These are phyloP conservation scores for Sprattus sprattus DNA, from an alignment of 2,113 vertebrate species.

Conservation along the genomic window DNA sequence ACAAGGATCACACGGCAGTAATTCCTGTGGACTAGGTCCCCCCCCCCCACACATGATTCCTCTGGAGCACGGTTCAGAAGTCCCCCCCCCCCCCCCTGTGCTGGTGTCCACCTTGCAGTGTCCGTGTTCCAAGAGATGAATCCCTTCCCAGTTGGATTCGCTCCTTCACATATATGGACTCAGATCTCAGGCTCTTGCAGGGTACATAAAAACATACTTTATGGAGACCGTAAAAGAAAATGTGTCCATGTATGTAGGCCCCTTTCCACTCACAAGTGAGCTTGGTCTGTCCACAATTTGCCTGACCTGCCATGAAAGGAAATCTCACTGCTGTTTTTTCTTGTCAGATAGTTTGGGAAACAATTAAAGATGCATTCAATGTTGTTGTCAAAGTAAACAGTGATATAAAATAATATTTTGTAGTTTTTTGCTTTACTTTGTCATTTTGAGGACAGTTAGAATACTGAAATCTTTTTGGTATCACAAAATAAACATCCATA, in stretches of 20 bases:
- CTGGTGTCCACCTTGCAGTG: slow-evolving; percentile 31
- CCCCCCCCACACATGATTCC: neutral
- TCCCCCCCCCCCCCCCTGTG: slow-evolving; percentile 26
- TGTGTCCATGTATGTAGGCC: neutral
- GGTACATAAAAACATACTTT: slow-evolving; percentile 75
- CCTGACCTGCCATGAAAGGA: neutral
- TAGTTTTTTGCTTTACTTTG: too few relatives aligned
- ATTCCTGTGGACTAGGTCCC: slow-evolving; percentile 49
- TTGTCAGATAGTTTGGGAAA: too few relatives aligned
- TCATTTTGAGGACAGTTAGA: neutral
- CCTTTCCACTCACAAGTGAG: neutral
- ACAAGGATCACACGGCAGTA: slow-evolving; percentile 60
- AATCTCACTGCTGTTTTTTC: neutral
- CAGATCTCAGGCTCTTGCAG: slow-evolving; percentile 66
- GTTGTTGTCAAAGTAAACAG: neutral
- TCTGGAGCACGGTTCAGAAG: slow-evolving; percentile 65
- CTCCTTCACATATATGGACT: slow-evolving; percentile 73
- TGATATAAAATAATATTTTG: neutral
- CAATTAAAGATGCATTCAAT: too few relatives aligned
- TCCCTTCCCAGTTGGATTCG: slow-evolving; percentile 56
- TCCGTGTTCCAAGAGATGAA: slow-evolving; percentile 63
- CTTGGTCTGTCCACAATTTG: neutral
- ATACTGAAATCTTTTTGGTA: neutral
- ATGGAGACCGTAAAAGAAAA: slow-evolving; percentile 68
- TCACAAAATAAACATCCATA: neutral